Conservation (phyloP, 2,888 invertebrate genomes). For the Stenotaenia linearis region DNA sequence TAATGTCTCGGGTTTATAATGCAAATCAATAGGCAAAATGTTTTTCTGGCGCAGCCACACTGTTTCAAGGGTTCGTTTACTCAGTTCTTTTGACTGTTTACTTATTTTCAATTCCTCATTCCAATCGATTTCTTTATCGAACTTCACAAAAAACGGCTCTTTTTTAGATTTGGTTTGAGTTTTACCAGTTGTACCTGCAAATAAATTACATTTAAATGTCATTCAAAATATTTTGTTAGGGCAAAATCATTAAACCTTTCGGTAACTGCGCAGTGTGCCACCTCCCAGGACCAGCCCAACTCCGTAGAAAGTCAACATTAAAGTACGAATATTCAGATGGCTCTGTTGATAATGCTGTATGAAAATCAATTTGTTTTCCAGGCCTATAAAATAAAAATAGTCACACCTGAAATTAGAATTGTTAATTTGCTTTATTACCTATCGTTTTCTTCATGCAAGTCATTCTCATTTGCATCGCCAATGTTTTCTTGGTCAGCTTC, state of each 20-base stretch:
- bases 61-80: neutral
- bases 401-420: neutral
- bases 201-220: too few relatives aligned
- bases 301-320: conserved; percentile 51
- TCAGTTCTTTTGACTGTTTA: neutral
- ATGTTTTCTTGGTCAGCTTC: neutral
- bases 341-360: conserved; percentile 35
- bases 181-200: neutral
- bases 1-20: conserved; percentile 39
- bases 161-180: neutral
- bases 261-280: conserved; percentile 61
- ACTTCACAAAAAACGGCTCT: neutral
- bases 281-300: conserved; percentile 78
- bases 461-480: neutral
- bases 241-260: too few relatives aligned
- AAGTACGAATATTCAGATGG: conserved; percentile 64
- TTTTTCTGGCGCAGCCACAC: conserved; percentile 41
- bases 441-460: neutral
- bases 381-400: neutral
- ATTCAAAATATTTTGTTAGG: too few relatives aligned
- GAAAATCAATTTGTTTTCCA: neutral
- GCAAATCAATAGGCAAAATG: conserved; percentile 43
- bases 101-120: neutral
- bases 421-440: neutral
- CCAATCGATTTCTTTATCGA: neutral